Conservation (phyloP, 2,113 vertebrate species). For the Parotia lawesii region DNA sequence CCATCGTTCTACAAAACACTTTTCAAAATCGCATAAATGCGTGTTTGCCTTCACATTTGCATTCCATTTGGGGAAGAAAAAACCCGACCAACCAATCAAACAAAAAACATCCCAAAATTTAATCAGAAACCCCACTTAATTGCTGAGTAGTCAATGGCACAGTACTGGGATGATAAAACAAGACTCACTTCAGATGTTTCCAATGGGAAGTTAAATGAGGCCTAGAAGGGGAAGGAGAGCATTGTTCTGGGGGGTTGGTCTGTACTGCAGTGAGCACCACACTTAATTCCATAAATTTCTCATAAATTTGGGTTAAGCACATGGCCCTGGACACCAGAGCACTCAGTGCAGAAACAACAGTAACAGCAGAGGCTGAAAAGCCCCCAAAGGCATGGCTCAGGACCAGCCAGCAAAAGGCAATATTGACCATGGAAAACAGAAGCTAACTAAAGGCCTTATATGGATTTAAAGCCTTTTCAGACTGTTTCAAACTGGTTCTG, state of each 20-base stretch:
- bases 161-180: not conserved
- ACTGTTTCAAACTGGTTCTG: not conserved
- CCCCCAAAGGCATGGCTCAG: not conserved
- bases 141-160: not conserved
- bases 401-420: not conserved
- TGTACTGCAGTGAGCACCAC: not conserved
- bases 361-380: not conserved
- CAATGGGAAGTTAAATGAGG: not conserved
- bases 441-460: not conserved
- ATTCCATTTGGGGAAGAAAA: too few relatives aligned
- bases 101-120: not conserved
- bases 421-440: not conserved
- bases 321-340: not conserved
- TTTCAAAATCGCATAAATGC: not conserved
- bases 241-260: not conserved
- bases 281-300: not conserved
- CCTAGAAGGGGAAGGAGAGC: not conserved
- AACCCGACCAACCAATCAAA: rapidly evolving
- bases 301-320: not conserved
- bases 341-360: not conserved
- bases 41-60: not conserved
- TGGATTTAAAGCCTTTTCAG: not conserved
- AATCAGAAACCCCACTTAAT: not conserved
- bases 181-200: not conserved
- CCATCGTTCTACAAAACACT: not conserved